Base-by-base conservation (phyloP, 2,888 invertebrate genomes). In the Spilosoma lubricipeda region DNA sequence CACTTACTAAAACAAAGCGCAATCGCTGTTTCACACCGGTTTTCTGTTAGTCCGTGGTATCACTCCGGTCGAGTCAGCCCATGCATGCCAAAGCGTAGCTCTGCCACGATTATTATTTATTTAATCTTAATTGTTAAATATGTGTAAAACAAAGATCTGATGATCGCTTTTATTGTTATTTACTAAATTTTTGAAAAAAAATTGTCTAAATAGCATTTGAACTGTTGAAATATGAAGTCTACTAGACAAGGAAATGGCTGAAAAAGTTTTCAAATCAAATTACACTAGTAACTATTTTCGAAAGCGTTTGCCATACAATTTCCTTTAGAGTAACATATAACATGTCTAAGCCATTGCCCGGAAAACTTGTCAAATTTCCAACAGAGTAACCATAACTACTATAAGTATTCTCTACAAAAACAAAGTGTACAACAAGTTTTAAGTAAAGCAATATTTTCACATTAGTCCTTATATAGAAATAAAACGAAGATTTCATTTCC, bases 401-500 rank as follows among this genome's bases (percentile, higher is more conserved):
- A 30, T 0, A 45, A 65, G n/a, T 64, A n/a, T 70, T 52, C 8
- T 27, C 42, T 20, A 9, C 23, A 70, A 71, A 27, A 67, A 67
- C 45, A 18, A 30, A 59, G 30, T 30, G 36, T 18, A 33, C 65
- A 77, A 72, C 66, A 72, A 45, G n/a, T 33, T 59, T 39, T 67
- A 73, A 74, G 56, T 52, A 65, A 74, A 77, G 75, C 70, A 71
- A 79, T 78, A 84, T 72, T 79, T 70, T 56, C 71, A 76, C 69
- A 76, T 79, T 67, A 73, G 83, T 78, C 56, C 59, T 75, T 77
- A 72, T 71, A 71, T 64, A 70, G 70, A 69, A 70, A 78, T 82
- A 79, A 85, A 70, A 69, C 70, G 70, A 39, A 73, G 73, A 75
- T 78, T 80, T 82, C 63, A 79, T 83, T 77, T 71, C 72, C 76